Evolutionary conservation across 2,797 vertebrate species (phyloP).

Genomic region (Otolemur crassicaudatus): DNA sequence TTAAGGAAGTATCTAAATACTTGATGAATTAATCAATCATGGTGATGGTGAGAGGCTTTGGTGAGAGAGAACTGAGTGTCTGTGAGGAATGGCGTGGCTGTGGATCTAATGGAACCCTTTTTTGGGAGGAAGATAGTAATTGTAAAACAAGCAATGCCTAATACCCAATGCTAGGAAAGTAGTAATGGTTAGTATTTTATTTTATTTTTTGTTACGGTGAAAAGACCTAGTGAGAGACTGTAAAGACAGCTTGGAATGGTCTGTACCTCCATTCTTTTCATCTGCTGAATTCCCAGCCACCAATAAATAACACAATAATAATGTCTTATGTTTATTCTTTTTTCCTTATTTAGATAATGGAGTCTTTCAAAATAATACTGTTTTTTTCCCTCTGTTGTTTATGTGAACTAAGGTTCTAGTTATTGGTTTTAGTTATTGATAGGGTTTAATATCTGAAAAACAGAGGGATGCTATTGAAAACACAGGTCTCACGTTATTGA

Average conservation of each 20-base stretch:
- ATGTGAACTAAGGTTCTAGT: background rate
- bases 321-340: constrained; percentile 13
- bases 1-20: background rate
- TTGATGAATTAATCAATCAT: background rate
- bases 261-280: background rate
- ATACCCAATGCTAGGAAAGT: background rate
- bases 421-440: background rate
- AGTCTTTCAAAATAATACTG: background rate
- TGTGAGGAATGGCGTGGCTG: background rate
- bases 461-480: background rate
- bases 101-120: background rate
- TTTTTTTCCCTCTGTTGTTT: background rate
- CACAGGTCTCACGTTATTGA: background rate
- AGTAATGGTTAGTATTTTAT: background rate
- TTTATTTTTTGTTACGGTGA: background rate
- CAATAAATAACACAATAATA: background rate
- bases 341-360: background rate
- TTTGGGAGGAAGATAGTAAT: background rate
- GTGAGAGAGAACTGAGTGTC: background rate
- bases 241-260: background rate
- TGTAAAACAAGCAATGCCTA: background rate
- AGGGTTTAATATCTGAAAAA: constrained; percentile 60
- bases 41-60: rapidly evolving
- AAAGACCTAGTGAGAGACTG: background rate
- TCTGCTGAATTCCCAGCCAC: background rate